phyloP scores from a whole-genome alignment of 2,797 vertebrate species.

The Alectoris magna region DNA sequence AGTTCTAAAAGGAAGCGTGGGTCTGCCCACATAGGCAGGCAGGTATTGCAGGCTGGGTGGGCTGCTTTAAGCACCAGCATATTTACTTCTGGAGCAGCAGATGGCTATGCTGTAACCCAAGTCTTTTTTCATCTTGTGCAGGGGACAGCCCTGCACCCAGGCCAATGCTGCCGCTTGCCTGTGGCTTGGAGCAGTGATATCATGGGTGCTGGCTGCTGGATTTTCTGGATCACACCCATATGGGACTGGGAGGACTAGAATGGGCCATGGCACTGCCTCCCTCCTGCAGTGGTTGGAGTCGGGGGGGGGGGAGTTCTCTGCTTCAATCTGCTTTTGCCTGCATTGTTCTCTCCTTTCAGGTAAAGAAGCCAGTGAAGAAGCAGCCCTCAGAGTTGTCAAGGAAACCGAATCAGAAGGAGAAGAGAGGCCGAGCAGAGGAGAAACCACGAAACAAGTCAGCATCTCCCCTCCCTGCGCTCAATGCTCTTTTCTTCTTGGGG shows the following conservation, averaged over 20 bases:
- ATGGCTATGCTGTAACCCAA: accelerated
- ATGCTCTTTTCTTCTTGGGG: neutral
- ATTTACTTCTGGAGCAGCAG: neutral
- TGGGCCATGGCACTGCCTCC: neutral
- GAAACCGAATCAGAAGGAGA: conserved; percentile 88
- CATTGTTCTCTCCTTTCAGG: conserved; percentile 78
- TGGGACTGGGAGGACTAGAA: accelerated
- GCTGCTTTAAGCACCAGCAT: neutral
- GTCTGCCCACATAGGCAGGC: neutral
- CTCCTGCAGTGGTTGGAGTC: neutral
- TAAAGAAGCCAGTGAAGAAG: conserved; percentile 87
- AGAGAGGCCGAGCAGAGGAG: conserved; percentile 87
- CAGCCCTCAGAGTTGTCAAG: conserved; percentile 79
- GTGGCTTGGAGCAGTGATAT: accelerated
- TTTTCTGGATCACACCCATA: neutral
- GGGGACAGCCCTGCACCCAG: neutral
- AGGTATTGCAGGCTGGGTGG: neutral
- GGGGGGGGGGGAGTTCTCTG: neutral
- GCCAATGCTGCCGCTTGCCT: neutral
- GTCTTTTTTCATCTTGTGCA: accelerated
- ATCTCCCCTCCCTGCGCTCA: neutral
- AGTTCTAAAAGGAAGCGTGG: neutral
- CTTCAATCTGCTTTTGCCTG: neutral
- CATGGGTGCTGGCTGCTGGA: neutral
- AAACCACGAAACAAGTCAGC: conserved; percentile 87